Percentiles rank a stretch among this genome's conserved stretches.
These are phyloP conservation scores for Pocillopora meandrina DNA, from an alignment of 92 coral and sea anemone genomes.

Conservation along the genomic window DNA sequence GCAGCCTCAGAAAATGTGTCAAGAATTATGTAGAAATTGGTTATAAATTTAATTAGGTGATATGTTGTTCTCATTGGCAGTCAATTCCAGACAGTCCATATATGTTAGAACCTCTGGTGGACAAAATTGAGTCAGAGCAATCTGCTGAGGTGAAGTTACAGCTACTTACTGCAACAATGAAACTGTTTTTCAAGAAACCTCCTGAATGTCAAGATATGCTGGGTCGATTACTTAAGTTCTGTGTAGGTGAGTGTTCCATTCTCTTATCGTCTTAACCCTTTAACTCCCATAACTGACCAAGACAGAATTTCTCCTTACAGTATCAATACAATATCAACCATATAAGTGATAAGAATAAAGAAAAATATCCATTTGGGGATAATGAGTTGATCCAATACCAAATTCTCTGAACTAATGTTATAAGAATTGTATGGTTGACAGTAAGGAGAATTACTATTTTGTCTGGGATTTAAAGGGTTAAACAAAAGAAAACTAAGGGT, in stretches of 20 bases:
- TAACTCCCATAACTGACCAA: too few species aligned
- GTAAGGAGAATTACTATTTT: too few species aligned
- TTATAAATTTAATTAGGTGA: neutral
- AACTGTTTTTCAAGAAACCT: constrained; percentile 95
- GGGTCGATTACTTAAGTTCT: constrained; percentile 84
- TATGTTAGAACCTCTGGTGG: constrained; percentile 82
- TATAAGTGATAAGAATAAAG: too few species aligned
- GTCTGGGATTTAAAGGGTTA: too few species aligned
- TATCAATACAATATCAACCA: too few species aligned
- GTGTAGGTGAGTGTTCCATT: constrained; percentile 70
- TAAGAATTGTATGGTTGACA: too few species aligned
- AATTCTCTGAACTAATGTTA: too few species aligned
- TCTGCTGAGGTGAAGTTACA: constrained; percentile 88
- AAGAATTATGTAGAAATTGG: neutral
- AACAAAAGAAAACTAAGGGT: too few species aligned
- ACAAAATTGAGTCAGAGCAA: constrained; percentile 77
- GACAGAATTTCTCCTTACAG: too few species aligned
- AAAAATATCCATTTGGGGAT: too few species aligned
- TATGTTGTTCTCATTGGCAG: constrained; percentile 26
- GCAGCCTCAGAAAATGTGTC: too few species aligned
- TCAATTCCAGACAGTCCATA: constrained; percentile 90
- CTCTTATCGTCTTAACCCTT: neutral
- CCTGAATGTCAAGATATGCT: constrained; percentile 94
- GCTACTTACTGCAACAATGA: constrained; percentile 85
- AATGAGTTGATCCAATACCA: too few species aligned